Evolutionary conservation across 2,888 invertebrate species (phyloP), one percentile per base, ranked within the genome.

Genomic region (Plagiodera versicolora): DNA sequence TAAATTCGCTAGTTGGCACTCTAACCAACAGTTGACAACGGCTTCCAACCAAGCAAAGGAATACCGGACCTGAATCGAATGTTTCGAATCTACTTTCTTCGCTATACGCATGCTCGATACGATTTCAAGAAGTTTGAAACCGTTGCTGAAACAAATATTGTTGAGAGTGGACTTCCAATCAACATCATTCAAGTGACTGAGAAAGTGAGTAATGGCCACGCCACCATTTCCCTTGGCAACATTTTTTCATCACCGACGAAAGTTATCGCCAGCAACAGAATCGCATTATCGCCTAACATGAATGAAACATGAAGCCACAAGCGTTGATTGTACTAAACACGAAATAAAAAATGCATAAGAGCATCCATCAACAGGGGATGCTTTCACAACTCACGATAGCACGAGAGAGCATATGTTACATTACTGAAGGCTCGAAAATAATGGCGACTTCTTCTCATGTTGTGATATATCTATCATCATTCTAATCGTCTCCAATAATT

Each of bases 391-490:
- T 48, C 20, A 32, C 39, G 48, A 32, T 44, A 55, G 48, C 61
- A 63, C 24, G 64, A 65, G 61, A 60, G 54, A 62, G 65, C 68
- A 70, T 68, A 67, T 70, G 70, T 67, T 70, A 63, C 70, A 67
- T 59, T 64, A 57, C 66, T 61, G 59, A 63, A 64, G 63, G 59
- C 58, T 66, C 63, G 65, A 68, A 67, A 64, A 64, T 65, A 14
- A 39, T 39, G 60, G 63, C 60, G 65, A 64, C 56, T 67, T 55
- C 58, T 58, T 54, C 59, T 51, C 60, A 61, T 51, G 58, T 65
- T 57, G 52, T 63, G 60, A 68, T 70, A 66, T 66, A 68, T 68
- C 67, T 66, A 65, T 68, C 67, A 70, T 68, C 68, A 66, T 59
- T 54, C 57, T 17, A 56, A 62, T 64, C 67, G 44, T 49, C 48